Evolutionary conservation across 2,113 vertebrate species (phyloP), one percentile per base, ranked within the genome.

Genomic region (Cromileptes altivelis): DNA sequence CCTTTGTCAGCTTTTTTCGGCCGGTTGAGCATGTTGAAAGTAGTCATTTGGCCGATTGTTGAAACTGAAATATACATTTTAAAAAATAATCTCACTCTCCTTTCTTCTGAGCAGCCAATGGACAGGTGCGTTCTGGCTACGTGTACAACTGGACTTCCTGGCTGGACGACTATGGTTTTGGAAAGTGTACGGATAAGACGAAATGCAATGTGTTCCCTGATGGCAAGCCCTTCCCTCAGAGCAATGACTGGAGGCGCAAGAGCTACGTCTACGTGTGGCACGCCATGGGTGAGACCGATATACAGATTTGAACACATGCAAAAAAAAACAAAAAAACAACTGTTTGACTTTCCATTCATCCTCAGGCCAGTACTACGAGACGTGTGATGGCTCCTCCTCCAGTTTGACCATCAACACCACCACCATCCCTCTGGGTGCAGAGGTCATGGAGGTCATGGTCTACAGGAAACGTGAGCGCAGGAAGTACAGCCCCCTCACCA

Each of bases 191-290:
- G 0, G 57, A 94, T 75, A 69, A 87, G 2, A 86, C 67, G 25
- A 94, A 85, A 33, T 94, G 95, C 53, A 92, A 97, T 0, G 82
- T 96, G 50, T 99, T 98, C 81, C 98, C 98, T 0, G 98, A 99
- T 1, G 96, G 97, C 50, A 97, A 80, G 86, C 95, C 96, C 23
- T 98, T 99, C 85, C 97, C 97, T 42, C 95, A 91, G 82, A 90
- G 88, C 74, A 94, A 90, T 0, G 94, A 96, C 74, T 96, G 97
- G 97, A 96, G 92, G 33, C 96, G 83, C 77, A 95, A 93, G 85
- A 95, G 94, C 67, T 99, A 98, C 21, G 92, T 99, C 88, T 99
- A 98, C 0, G 84, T 98, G 30, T 99, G 98, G 94, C 97, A 97
- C 86, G 96, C 97, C 0, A 93, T 96, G 81, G 98, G 98, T 98